Conservation (phyloP, 2,888 invertebrate species). For the Dasypogon diadema region DNA sequence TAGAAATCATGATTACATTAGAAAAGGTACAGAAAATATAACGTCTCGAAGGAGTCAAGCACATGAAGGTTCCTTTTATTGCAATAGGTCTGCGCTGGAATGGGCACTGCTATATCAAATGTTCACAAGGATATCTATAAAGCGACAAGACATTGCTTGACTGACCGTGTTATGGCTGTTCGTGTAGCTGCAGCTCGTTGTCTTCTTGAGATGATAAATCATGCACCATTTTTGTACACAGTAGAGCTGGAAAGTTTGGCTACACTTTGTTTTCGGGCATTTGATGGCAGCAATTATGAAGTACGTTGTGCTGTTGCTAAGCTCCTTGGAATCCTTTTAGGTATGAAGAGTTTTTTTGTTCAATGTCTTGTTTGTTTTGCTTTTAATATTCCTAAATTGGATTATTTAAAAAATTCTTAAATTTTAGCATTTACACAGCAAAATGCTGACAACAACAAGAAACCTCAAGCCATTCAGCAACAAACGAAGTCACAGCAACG, state of each 20-base stretch:
- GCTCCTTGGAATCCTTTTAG: slow-evolving; percentile 87
- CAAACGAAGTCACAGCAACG: slow-evolving; percentile 57
- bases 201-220: slow-evolving; percentile 87
- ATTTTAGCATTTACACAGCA: slow-evolving; percentile 78
- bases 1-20: slow-evolving; percentile 96
- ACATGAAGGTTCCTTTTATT: background rate
- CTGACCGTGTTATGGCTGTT: slow-evolving; percentile 93
- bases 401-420: no score
- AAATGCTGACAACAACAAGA: slow-evolving; percentile 70
- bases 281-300: slow-evolving; percentile 93
- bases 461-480: slow-evolving; percentile 58
- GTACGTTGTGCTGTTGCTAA: slow-evolving; percentile 92
- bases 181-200: slow-evolving; percentile 94
- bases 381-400: no score
- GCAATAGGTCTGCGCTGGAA: slow-evolving; percentile 79
- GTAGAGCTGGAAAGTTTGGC: slow-evolving; percentile 92
- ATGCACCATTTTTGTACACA: slow-evolving; percentile 86
- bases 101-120: slow-evolving; percentile 92
- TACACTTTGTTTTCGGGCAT: slow-evolving; percentile 90
- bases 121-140: slow-evolving; percentile 92
- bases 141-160: slow-evolving; percentile 86
- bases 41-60: background rate
- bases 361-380: no score
- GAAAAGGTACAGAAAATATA: slow-evolving; percentile 86
- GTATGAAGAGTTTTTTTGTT: no score